Evolutionary conservation across 2,113 vertebrate genomes (phyloP), one percentile per base, ranked within the genome.

Genomic region (Mobula birostris): DNA sequence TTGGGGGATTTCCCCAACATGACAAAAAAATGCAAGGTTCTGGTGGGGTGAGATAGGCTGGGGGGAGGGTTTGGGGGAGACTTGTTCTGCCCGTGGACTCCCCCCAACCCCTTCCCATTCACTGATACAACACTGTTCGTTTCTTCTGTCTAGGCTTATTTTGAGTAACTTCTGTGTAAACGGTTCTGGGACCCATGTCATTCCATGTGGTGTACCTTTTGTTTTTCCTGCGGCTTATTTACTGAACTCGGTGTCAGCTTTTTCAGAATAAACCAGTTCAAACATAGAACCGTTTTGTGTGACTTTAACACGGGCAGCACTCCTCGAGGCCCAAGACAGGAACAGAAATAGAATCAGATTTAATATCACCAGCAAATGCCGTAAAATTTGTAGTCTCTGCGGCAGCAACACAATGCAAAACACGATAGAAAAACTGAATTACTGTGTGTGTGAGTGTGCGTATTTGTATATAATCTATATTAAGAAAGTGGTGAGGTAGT

Each of bases 121-220:
- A 68, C 5, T 2, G 29, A 90, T 19, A 68, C 61, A 90, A 15
- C 85, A 15, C 15, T n/a, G 11, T 24, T 87, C 48, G 83, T 14
- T 90, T 90, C 85, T 58, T 90, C 85, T 83, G 36, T 90, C 1
- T 32, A 14, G n/a, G 85, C 85, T 66, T 90, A 90, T 90, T 68
- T 90, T 90, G 85, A 90, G 85, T 68, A 90, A 66, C 61, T 88
- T 90, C 85, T 90, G 85, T 90, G 85, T 90, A 90, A 90, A 90
- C 85, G 66, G 61, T 66, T 90, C 85, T 19, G 15, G 14, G 14
- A 3, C 29, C 5, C 85, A 90, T 63, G 85, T 90, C 61, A 90
- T 14, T 32, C 1, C 11, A 40, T 90, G 85, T 6, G 61, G 85
- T 90, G 85, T 90, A 90, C 85, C 85, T 90, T 90, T 63, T 88